These are phyloP conservation scores for Himalopsyche kuldschensis DNA, from an alignment of 2,888 invertebrate species.

Conservation along the genomic window DNA sequence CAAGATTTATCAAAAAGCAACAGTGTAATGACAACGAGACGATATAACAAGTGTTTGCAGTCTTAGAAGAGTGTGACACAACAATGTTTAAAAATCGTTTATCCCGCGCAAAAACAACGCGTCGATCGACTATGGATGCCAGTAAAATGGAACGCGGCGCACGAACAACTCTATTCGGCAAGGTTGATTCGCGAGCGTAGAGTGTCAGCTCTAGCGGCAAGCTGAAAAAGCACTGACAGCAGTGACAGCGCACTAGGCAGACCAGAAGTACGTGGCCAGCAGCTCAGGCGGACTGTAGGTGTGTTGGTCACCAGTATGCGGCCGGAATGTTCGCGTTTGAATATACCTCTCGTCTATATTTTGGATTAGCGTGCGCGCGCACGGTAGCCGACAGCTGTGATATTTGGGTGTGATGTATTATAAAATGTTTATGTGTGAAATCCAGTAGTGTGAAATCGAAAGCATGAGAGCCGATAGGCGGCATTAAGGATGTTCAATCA, in stretches of 20 bases:
- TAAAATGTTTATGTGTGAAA: background rate
- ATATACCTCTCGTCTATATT: background rate
- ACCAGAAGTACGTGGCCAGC: slow-evolving; percentile 14
- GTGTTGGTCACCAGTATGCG: background rate
- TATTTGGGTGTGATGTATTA: background rate
- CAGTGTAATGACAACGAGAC: background rate
- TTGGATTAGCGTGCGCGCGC: slow-evolving; percentile 24
- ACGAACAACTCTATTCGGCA: background rate
- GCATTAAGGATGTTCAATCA: too few species aligned
- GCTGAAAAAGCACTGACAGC: slow-evolving; percentile 15
- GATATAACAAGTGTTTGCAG: background rate
- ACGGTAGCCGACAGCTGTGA: slow-evolving; percentile 28
- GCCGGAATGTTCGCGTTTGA: background rate
- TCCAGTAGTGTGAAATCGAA: background rate
- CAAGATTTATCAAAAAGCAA: background rate
- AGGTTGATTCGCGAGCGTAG: background rate
- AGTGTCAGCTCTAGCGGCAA: slow-evolving; percentile 15
- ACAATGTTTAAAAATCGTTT: background rate
- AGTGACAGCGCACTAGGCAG: slow-evolving; percentile 2
- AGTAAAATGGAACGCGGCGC: slow-evolving; percentile 11
- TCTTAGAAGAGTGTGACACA: background rate
- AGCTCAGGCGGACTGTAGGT: background rate
- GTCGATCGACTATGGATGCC: background rate
- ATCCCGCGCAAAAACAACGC: slow-evolving; percentile 11
- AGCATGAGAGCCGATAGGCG: background rate